Evolutionary conservation across 37 sponge, comb jelly and placozoan genomes (phyloP), one percentile per base, ranked within the genome.

Genomic region (Halichondria panicea): DNA sequence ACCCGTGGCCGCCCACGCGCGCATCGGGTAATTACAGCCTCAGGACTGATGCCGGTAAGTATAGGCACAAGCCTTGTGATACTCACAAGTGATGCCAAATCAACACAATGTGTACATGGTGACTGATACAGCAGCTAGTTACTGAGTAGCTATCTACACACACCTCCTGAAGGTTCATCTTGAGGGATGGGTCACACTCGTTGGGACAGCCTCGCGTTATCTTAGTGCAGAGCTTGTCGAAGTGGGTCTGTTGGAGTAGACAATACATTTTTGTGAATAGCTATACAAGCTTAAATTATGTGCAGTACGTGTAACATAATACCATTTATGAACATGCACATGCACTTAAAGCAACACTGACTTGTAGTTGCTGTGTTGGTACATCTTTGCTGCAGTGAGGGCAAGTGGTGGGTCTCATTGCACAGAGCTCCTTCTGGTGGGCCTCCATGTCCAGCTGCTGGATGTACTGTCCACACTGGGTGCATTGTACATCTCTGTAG

Each of bases 331-430:
- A n/a, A n/a, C n/a, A n/a, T n/a, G n/a, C n/a, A 57, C 41, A 7
- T n/a, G 35, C n/a, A n/a, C n/a, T n/a, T n/a, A n/a, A n/a, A n/a
- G n/a, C n/a, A n/a, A n/a, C n/a, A n/a, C 84, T 35, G 33, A 85
- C 86, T 67, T 71, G 21, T 31, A 85, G 30, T 28, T 85, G 86
- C 32, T 73, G 63, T 22, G 33, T 35, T 27, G 87, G 87, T 0
- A 86, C 67, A 11, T 68, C 74, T 44, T 68, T 74, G 0, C 63
- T 5, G 38, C 87, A 86, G 70, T 86, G 64, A 12, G 12, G 30
- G 54, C 87, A 86, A 11, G 33, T 6, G 34, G 58, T 62, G 1
- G 87, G 80, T 35, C 87, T 78, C 87, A 86, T 86, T 25, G 87
- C 76, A 36, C 87, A 86, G 46, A 68, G 76, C 46, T 4, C 45